phyloP scores from a whole-genome alignment of 2,797 vertebrate species.

The Mus caroli region DNA sequence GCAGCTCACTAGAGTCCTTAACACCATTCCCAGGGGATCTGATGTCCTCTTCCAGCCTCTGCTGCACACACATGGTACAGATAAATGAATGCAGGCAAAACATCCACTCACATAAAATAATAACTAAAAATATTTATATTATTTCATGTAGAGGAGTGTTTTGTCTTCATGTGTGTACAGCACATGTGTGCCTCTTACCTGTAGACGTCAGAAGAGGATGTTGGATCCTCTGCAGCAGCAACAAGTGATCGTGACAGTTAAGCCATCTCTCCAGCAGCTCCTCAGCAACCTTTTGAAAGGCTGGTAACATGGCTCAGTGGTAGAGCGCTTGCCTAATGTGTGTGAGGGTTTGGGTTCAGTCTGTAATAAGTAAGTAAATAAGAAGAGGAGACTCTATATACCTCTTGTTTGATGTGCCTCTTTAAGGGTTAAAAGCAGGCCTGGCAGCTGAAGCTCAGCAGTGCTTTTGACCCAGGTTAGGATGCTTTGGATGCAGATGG shows the following conservation, averaged over 20 bases:
- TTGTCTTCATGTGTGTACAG: background rate
- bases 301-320: background rate
- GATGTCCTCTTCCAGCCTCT: background rate
- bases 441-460: background rate
- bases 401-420: background rate
- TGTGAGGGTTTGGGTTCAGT: background rate
- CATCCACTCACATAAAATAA: background rate
- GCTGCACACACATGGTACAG: too few relatives aligned
- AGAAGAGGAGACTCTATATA: background rate
- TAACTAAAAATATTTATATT: background rate
- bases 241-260: background rate
- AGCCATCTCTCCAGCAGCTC: background rate
- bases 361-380: background rate
- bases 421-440: slow-evolving; percentile 5
- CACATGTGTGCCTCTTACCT: background rate
- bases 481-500: background rate
- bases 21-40: background rate
- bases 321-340: background rate
- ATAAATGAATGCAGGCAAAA: background rate
- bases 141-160: background rate
- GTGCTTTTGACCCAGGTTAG: background rate
- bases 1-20: background rate
- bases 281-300: background rate
- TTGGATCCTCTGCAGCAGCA: background rate
- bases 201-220: background rate